phyloP scores from a whole-genome alignment of 30 jellyfish, hydroid and myxozoan species.

The Aurelia coerulea region DNA sequence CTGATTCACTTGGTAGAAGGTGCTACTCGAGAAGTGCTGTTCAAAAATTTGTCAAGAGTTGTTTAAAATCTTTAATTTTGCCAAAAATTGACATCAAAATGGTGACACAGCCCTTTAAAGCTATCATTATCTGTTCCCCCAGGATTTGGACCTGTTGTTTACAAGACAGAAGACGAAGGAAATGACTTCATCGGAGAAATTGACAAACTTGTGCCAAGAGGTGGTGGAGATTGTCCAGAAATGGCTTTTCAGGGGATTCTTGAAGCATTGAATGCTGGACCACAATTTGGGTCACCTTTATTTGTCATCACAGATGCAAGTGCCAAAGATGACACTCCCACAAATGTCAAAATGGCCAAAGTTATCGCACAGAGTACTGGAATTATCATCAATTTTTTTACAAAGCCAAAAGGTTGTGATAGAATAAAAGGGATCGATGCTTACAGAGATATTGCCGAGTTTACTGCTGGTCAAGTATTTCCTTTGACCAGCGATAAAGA shows the following conservation, averaged over 20 bases:
- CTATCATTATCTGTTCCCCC: background rate
- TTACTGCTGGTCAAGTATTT: slow-evolving; percentile 86
- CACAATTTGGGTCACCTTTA: slow-evolving; percentile 84
- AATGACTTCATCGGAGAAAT: slow-evolving; percentile 58
- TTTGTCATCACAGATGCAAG: slow-evolving; percentile 95
- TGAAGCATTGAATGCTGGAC: slow-evolving; percentile 88
- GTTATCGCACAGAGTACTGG: slow-evolving; percentile 84
- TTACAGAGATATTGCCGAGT: slow-evolving; percentile 78
- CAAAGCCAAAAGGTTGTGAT: slow-evolving; percentile 83
- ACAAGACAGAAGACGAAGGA: slow-evolving; percentile 62
- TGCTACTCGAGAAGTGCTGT: too few relatives aligned
- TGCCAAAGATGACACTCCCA: slow-evolving; percentile 84
- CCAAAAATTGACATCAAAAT: too few relatives aligned
- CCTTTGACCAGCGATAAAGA: slow-evolving; percentile 62
- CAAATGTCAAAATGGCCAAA: slow-evolving; percentile 67
- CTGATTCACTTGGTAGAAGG: too few relatives aligned
- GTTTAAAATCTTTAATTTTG: too few relatives aligned
- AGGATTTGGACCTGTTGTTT: slow-evolving; percentile 79
- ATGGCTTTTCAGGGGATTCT: slow-evolving; percentile 83
- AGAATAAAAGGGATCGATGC: slow-evolving; percentile 58
- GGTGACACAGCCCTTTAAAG: background rate
- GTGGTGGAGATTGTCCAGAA: slow-evolving; percentile 95
- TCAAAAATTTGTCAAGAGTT: too few relatives aligned
- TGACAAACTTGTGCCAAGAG: slow-evolving; percentile 54
- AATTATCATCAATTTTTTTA: slow-evolving; percentile 78